Evolutionary conservation across 2,888 invertebrate species (phyloP).

Genomic region (Odontomyia ornata): DNA sequence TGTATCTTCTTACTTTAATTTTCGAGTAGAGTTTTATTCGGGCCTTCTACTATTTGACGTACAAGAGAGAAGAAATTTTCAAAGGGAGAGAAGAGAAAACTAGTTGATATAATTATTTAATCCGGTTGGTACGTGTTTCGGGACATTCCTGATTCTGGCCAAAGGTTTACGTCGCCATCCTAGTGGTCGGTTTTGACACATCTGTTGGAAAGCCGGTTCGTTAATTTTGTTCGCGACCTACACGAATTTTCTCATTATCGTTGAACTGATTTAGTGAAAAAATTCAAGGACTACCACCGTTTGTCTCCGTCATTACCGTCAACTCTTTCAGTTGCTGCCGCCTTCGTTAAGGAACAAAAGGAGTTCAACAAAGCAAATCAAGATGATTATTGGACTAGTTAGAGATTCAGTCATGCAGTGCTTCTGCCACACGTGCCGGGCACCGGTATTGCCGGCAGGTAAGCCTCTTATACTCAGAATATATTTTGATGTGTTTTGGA

Average conservation of each 20-base stretch:
- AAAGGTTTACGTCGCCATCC: neutral
- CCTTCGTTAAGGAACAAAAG: neutral
- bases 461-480: constrained; percentile 59
- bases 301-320: neutral
- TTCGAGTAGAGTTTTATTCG: neutral
- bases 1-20: constrained; percentile 1
- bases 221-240: constrained; percentile 9
- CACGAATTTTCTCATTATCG: neutral
- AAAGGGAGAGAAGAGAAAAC: neutral
- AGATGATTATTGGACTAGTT: constrained; percentile 88
- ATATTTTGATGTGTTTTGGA: neutral
- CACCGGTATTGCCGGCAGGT: constrained; percentile 80
- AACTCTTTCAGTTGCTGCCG: neutral
- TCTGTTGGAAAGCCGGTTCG: constrained; percentile 29
- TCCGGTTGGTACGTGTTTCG: too few species aligned
- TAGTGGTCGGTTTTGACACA: neutral
- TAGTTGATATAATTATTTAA: too few species aligned
- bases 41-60: neutral
- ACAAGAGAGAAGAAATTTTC: neutral
- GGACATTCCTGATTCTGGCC: neutral
- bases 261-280: neutral
- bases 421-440: constrained; percentile 92
- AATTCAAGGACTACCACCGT: neutral
- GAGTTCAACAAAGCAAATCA: constrained; percentile 52
- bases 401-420: constrained; percentile 93